Conservation (phyloP, 2,888 invertebrate species). For the Synergus japonicus region DNA sequence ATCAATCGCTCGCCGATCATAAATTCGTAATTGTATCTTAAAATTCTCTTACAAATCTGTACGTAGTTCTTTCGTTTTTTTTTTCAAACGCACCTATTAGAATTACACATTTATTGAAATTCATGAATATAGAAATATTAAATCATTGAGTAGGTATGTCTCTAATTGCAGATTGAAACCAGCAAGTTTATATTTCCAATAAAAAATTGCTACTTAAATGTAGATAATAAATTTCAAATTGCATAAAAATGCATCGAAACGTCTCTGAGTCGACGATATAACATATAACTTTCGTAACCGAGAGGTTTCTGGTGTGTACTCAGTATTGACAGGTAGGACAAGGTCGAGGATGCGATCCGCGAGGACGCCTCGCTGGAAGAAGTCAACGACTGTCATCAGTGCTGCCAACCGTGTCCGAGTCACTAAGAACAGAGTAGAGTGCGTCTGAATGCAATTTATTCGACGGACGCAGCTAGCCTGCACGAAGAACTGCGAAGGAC, state of each 20-base stretch:
- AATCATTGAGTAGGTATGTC: too few relatives aligned
- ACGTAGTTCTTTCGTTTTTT: neutral
- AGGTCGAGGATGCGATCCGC: slow-evolving; percentile 45
- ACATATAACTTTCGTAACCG: neutral
- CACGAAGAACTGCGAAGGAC: slow-evolving; percentile 56
- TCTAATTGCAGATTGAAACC: too few relatives aligned
- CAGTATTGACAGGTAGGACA: slow-evolving; percentile 31
- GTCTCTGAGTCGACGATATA: too few relatives aligned
- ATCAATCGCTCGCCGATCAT: too few relatives aligned
- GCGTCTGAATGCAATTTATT: slow-evolving; percentile 58
- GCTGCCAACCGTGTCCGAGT: slow-evolving; percentile 44
- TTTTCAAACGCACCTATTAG: too few relatives aligned
- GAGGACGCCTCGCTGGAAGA: slow-evolving; percentile 36
- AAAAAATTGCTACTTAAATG: too few relatives aligned
- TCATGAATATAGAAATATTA: too few relatives aligned
- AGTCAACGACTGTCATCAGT: slow-evolving; percentile 46
- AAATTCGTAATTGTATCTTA: too few relatives aligned
- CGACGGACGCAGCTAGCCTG: slow-evolving; percentile 50
- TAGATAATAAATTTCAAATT: too few relatives aligned
- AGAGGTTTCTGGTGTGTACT: neutral
- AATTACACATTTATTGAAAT: too few relatives aligned
- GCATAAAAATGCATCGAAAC: too few relatives aligned
- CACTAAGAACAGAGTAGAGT: slow-evolving; percentile 45
- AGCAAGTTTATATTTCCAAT: too few relatives aligned
- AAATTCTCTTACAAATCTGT: neutral